These are phyloP conservation scores for Cotesia typhae DNA, from an alignment of 1,140 invertebrate species.

Conservation along the genomic window DNA sequence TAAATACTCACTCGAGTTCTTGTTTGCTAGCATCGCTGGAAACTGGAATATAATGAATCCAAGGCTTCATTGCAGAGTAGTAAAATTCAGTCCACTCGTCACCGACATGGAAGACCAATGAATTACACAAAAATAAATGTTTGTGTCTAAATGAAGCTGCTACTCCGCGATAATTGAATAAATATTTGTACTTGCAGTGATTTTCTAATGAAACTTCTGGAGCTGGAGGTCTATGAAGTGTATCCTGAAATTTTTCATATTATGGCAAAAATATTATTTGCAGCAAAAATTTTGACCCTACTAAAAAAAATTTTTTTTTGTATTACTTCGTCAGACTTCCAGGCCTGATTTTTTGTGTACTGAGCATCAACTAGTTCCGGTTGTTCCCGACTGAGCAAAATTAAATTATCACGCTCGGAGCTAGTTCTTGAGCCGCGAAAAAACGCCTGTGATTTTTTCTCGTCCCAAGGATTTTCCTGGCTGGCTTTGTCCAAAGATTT, in stretches of 20 bases:
- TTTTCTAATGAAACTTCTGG: constrained; percentile 88
- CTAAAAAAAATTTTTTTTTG: background rate
- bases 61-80: constrained; percentile 89
- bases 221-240: constrained; percentile 83
- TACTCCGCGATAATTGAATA: constrained; percentile 96
- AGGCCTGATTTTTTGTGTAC: constrained; percentile 98
- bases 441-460: constrained; percentile 81
- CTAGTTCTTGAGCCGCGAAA: constrained; percentile 95
- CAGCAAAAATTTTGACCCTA: no score
- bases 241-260: constrained; percentile 71
- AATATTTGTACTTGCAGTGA: constrained; percentile 93
- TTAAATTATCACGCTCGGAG: constrained; percentile 87
- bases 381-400: constrained; percentile 82
- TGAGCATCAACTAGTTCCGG: constrained; percentile 88
- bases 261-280: no score
- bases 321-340: constrained; percentile 81
- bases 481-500: constrained; percentile 75
- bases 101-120: constrained; percentile 95
- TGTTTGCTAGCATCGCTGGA: constrained; percentile 73
- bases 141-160: constrained; percentile 97
- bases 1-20: constrained; percentile 69
- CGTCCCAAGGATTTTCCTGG: constrained; percentile 76
- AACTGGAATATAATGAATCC: constrained; percentile 96
- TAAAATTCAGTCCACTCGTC: constrained; percentile 97
- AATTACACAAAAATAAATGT: constrained; percentile 93